Conservation (phyloP, 2,888 invertebrate genomes). For the Crioceris asparagi region DNA sequence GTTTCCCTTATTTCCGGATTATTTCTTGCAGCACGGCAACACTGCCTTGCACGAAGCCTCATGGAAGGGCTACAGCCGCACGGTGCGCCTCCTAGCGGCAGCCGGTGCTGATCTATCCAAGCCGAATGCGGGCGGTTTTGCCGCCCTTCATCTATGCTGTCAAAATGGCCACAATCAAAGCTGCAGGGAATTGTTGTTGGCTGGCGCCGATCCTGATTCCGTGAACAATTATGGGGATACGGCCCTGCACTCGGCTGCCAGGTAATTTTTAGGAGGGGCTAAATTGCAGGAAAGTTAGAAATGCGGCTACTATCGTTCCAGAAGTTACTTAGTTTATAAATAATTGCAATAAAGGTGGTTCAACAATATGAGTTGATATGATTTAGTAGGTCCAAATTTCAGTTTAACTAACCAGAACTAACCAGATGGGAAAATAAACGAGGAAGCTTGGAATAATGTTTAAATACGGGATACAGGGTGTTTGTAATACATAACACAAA, state of each 20-base stretch:
- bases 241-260: constrained; percentile 84
- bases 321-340: too few relatives aligned
- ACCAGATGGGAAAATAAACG: too few relatives aligned
- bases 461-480: too few relatives aligned
- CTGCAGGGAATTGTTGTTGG: constrained; percentile 75
- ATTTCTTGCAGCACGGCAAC: constrained; percentile 73
- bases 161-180: constrained; percentile 97
- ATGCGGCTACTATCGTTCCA: too few relatives aligned
- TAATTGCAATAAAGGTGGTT: too few relatives aligned
- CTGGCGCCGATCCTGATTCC: constrained; percentile 76
- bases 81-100: constrained; percentile 63
- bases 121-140: constrained; percentile 79
- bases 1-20: too few relatives aligned
- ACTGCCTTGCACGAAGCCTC: constrained; percentile 89
- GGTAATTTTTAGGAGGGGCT: constrained; percentile 52
- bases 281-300: too few relatives aligned
- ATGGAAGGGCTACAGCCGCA: constrained; percentile 87
- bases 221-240: constrained; percentile 95
- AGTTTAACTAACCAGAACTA: too few relatives aligned
- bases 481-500: too few relatives aligned
- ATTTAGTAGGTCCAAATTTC: too few relatives aligned
- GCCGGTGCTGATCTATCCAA: constrained; percentile 52
- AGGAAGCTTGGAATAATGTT: too few relatives aligned
- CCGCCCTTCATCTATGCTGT: constrained; percentile 87
- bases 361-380: too few relatives aligned